Conservation (phyloP, 2,888 invertebrate species). For the Hydrotaea diabolus region DNA sequence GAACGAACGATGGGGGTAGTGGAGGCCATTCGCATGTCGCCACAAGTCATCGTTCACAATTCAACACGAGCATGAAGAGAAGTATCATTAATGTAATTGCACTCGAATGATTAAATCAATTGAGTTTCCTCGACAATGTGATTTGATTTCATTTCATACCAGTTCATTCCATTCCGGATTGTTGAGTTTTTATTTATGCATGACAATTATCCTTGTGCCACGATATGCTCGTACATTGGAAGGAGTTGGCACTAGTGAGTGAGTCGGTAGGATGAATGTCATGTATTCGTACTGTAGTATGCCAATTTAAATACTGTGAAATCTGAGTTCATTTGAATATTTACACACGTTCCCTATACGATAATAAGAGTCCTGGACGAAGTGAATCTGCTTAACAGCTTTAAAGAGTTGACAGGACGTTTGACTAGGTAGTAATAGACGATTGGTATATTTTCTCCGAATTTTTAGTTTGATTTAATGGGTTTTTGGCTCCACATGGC, state of each 20-base stretch:
- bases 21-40: constrained; percentile 34
- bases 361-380: too few relatives aligned
- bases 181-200: constrained; percentile 63
- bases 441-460: too few relatives aligned
- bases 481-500: too few relatives aligned
- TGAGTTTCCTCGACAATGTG: constrained; percentile 42
- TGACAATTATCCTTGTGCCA: constrained; percentile 48
- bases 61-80: constrained; percentile 32
- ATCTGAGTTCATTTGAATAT: background rate
- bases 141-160: constrained; percentile 58
- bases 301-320: background rate
- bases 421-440: too few relatives aligned
- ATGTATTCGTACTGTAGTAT: background rate
- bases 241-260: background rate
- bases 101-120: constrained; percentile 62
- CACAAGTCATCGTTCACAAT: constrained; percentile 37
- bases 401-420: too few relatives aligned
- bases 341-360: too few relatives aligned
- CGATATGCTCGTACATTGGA: too few relatives aligned
- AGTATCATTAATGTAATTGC: constrained; percentile 66
- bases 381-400: too few relatives aligned
- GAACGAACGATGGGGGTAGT: background rate
- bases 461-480: too few relatives aligned
- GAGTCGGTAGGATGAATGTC: background rate
- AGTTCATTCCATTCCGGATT: constrained; percentile 46